Evolutionary conservation across 2,888 invertebrate species (phyloP).

Genomic region (Anaspis maculata): DNA sequence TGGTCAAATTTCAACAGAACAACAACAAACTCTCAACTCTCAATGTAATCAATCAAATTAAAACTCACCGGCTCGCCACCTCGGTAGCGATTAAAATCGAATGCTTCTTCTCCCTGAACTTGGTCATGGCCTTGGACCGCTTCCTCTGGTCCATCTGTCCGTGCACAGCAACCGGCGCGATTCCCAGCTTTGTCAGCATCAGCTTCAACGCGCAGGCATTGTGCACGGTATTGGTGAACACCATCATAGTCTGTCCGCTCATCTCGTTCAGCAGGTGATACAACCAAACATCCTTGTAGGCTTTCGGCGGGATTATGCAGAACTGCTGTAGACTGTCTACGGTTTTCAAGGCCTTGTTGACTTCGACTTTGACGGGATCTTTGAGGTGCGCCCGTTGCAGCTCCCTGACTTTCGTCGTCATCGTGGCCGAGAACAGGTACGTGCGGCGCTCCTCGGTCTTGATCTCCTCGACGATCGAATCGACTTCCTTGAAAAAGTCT

Average conservation of each 20-base stretch:
- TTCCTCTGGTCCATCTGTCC: constrained; percentile 99
- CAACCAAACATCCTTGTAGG: constrained; percentile 96
- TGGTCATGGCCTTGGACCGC: constrained; percentile 86
- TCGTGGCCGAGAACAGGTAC: constrained; percentile 95
- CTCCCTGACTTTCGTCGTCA: constrained; percentile 97
- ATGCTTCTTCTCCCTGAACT: constrained; percentile 90
- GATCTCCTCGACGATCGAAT: constrained; percentile 89
- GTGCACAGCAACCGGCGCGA: constrained; percentile 94
- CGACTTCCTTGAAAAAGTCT: constrained; percentile 97
- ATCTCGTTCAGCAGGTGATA: constrained; percentile 92
- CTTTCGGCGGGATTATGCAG: constrained; percentile 91
- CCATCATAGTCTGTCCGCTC: constrained; percentile 91
- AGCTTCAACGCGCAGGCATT: constrained; percentile 84
- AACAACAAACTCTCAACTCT: no score
- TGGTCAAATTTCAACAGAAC: no score
- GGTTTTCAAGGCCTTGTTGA: constrained; percentile 94
- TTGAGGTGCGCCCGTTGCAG: constrained; percentile 88
- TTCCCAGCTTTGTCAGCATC: constrained; percentile 81
- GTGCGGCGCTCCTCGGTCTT: constrained; percentile 89
- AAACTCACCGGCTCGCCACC: constrained; percentile 87
- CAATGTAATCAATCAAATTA: no score
- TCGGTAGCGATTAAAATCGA: constrained; percentile 96
- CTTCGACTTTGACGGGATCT: constrained; percentile 94
- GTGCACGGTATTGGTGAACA: constrained; percentile 93
- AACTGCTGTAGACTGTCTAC: constrained; percentile 93